Conservation (phyloP, 2,888 invertebrate species). For the Cenopis cana region DNA sequence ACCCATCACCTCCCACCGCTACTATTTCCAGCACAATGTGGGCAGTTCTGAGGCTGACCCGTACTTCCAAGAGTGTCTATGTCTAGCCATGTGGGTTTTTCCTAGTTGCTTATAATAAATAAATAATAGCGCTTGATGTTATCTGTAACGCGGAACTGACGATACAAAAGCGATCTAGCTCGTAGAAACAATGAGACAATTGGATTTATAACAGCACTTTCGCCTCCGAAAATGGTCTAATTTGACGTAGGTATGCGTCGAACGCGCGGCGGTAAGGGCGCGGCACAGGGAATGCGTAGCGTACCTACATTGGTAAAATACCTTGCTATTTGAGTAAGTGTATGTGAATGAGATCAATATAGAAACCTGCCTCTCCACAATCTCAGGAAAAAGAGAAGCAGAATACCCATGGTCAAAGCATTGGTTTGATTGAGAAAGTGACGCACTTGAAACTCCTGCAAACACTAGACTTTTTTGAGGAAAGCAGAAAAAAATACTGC, state of each 20-base stretch:
- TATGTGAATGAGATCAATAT: neutral
- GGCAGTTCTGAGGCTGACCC: neutral
- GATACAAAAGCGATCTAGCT: constrained; percentile 40
- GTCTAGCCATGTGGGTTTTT: constrained; percentile 29
- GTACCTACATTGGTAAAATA: neutral
- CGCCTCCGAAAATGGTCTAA: constrained; percentile 73
- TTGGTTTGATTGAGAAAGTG: too few relatives aligned
- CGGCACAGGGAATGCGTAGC: constrained; percentile 45
- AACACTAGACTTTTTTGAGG: too few relatives aligned
- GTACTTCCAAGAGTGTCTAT: neutral
- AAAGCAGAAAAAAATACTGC: too few relatives aligned
- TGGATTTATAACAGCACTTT: constrained; percentile 76
- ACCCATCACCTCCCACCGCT: constrained; percentile 4
- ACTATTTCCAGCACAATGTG: constrained; percentile 1
- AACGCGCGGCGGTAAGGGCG: constrained; percentile 51
- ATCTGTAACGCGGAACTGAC: constrained; percentile 39
- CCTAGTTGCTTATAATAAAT: constrained; percentile 3
- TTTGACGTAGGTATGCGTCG: constrained; percentile 62
- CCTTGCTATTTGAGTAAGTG: neutral
- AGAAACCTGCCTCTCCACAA: too few relatives aligned
- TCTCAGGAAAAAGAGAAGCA: too few relatives aligned
- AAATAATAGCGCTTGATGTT: constrained; percentile 38
- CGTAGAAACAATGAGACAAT: constrained; percentile 59
- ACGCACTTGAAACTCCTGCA: too few relatives aligned
- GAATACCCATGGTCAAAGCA: too few relatives aligned